Evolutionary conservation across 2,888 invertebrate genomes (phyloP), one percentile per base, ranked within the genome.

Genomic region (Emmelina monodactyla): DNA sequence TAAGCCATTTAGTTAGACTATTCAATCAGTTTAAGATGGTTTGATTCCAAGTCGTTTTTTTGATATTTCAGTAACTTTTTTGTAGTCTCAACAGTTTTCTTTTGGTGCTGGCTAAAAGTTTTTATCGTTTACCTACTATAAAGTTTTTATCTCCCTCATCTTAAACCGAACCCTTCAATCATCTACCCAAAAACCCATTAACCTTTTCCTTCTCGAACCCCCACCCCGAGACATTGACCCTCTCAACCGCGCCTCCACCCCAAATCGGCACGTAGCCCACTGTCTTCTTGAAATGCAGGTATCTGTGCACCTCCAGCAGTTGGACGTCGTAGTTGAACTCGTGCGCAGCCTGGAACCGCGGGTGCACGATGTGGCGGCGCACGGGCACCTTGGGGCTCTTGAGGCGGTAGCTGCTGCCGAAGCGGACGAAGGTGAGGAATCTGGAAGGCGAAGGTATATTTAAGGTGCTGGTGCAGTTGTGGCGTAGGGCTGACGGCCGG

Each of bases 291-390:
- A 47, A 42, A 6, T 43, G 51, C 15, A 63, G 54, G 1, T 37
- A 37, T 13, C 50, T 46, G 1, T 39, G 33, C 2, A 67, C 31
- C 19, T 42, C 41, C 13, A 72, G 35, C 2, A 73, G 42, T 34
- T 71, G 73, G 0, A 66, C 38, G 29, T 73, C 72, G n/a, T 53
- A 71, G 31, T 71, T 69, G 16, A 68, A 73, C 2, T 38, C 40
- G 35, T 70, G 71, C 0, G 46, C 14, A 0, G 35, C 25, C 4
- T 51, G 42, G 36, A 58, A 72, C 1, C 48, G 38, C 0, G 72
- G 72, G 13, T 73, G 71, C 2, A 64, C 22, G 10, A 59, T 37
- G 32, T 69, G 69, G 0, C 34, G 32, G 0, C 32, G 31, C 1
- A 73, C 45, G 10, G 29, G 48, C 0, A 65, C 40, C 38, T 56